phyloP scores from a whole-genome alignment of 2,113 vertebrate genomes.

The Nesoenas mayeri region DNA sequence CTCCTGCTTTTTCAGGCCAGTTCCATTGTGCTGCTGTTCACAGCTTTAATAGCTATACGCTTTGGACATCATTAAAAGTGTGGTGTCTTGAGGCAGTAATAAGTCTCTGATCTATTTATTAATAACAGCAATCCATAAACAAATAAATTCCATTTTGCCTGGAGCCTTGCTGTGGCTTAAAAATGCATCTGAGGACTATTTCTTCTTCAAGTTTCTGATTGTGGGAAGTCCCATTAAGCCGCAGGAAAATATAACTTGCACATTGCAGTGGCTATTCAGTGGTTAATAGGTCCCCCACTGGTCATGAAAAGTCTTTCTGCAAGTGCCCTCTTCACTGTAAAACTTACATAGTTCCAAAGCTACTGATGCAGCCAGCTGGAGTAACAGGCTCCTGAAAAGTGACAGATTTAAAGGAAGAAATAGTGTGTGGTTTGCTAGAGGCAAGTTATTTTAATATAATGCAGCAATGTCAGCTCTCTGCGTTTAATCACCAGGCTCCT shows the following conservation, averaged over 20 bases:
- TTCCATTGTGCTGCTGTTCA: constrained; percentile 8
- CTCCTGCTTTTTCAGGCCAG: background rate
- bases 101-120: constrained; percentile 56
- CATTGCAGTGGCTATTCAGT: constrained; percentile 6
- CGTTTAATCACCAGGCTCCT: constrained; percentile 67
- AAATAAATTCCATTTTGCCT: constrained; percentile 53
- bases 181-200: constrained; percentile 27
- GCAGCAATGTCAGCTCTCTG: constrained; percentile 67
- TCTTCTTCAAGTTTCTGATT: constrained; percentile 44
- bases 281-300: constrained; percentile 52
- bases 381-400: constrained; percentile 64
- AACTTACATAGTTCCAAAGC: constrained; percentile 62
- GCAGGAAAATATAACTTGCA: constrained; percentile 4
- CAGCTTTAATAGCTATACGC: constrained; percentile 46
- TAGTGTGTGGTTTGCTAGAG: constrained; percentile 56
- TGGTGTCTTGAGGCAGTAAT: constrained; percentile 36
- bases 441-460: constrained; percentile 78
- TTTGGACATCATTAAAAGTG: constrained; percentile 67
- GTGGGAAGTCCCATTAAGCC: background rate
- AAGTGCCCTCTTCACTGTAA: constrained; percentile 44
- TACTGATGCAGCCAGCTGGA: constrained; percentile 60
- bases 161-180: constrained; percentile 50
- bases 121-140: constrained; percentile 67
- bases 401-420: constrained; percentile 75
- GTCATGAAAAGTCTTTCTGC: constrained; percentile 11